A percentile compares a stretch with the other conserved stretches of the same genome.
These are phyloP conservation scores for Theristicus caerulescens DNA, from an alignment of 2,113 vertebrate species.

Conservation along the genomic window DNA sequence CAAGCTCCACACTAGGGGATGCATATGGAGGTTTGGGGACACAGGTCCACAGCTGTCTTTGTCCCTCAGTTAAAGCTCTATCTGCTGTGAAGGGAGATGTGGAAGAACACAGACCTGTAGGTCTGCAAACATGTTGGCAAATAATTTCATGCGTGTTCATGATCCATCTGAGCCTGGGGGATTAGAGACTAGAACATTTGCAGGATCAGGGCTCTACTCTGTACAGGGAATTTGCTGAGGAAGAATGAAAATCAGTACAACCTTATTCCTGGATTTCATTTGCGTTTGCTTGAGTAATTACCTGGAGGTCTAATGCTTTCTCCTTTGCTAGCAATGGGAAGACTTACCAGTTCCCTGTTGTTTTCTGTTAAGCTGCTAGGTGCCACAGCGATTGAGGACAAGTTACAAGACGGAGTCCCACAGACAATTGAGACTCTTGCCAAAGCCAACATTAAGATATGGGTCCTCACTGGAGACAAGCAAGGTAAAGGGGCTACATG, in stretches of 20 bases:
- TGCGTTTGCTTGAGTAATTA: not conserved
- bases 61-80: not conserved
- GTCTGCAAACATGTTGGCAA: not conserved
- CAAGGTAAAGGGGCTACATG: constrained; percentile 78
- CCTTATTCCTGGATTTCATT: not conserved
- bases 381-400: constrained; percentile 93
- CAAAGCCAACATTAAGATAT: constrained; percentile 92
- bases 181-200: not conserved
- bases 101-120: not conserved
- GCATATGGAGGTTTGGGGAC: not conserved
- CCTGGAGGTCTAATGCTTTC: not conserved
- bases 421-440: constrained; percentile 88
- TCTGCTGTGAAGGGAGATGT: not conserved
- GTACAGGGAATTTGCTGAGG: not conserved
- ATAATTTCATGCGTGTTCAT: not conserved
- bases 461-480: constrained; percentile 96
- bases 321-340: not conserved
- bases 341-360: not conserved
- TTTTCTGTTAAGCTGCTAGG: constrained; percentile 80
- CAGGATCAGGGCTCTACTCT: not conserved
- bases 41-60: not conserved
- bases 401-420: constrained; percentile 92
- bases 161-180: not conserved
- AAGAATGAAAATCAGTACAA: not conserved
- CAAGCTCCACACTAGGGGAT: not conserved